Base-by-base conservation (phyloP, 2,797 vertebrate genomes). In the Macroramphosus scolopax region DNA sequence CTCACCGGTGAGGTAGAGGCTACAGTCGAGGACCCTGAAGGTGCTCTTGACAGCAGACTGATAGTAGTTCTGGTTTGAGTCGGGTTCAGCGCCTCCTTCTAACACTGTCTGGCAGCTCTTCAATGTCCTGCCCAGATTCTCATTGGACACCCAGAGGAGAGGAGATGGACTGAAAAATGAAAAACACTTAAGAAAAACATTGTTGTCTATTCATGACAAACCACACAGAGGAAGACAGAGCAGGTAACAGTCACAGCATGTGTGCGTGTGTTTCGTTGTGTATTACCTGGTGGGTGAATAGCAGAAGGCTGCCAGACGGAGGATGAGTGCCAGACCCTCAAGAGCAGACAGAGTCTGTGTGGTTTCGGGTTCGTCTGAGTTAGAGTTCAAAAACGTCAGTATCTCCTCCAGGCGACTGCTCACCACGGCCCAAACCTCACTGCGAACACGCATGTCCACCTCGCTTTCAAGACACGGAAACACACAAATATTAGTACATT, bases 1-100 rank as follows among this genome's bases (percentile, higher is more conserved):
- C 81, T 87, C 79, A 98, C 97, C 87, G 66, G 88, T 93, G 48
- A 93, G 76, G 80, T 93, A 97, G 36, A 98, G 78, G 37, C 94
- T 61, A 54, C 93, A 92, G 80, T 98, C 96, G 44, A 90, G 85
- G 64, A 96, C 86, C 66, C 83, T 83, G 35, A 95, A 48, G 12
- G 89, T 78, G 36, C 84, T 87, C 63, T 88, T 85, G 73, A 93
- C 63, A 50, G 90, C 62, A 62, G 69, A 56, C 33, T 91, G 78
- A 47, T 70, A 72, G 53, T 54, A 81, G 25, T 37, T 18, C 37
- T 44, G 67, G 50, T 82, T 30, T 26, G 65, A 61, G 8, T 38
- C 16, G 1, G 74, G 42, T 6, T 57, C 43, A 58, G 77, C 67
- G 49, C 40, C 52, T 50, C 86, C 83, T 32, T 89, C 89, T 43